These are phyloP conservation scores for Nymphalis urticae DNA, from an alignment of 2,888 invertebrate species.

Conservation along the genomic window DNA sequence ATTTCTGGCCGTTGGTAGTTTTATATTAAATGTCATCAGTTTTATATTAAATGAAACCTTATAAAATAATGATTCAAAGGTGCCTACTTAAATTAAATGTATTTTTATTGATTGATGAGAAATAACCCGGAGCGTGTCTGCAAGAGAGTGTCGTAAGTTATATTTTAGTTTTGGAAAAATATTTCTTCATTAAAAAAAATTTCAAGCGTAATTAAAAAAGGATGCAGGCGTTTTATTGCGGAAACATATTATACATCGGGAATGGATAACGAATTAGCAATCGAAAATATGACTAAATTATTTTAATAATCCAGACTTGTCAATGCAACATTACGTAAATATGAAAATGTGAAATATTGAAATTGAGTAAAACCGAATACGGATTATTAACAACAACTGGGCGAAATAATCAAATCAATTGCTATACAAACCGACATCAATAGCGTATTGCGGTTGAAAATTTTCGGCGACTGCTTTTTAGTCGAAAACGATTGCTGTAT, in stretches of 20 bases:
- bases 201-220: no score
- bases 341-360: conserved; percentile 30
- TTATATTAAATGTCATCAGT: not conserved
- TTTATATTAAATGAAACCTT: not conserved
- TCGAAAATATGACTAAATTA: conserved; percentile 5
- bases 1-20: not conserved
- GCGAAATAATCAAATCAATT: conserved; percentile 31
- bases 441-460: conserved; percentile 11
- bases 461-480: conserved; percentile 15
- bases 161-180: no score
- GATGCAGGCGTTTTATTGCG: no score
- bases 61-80: no score
- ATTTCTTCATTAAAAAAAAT: no score
- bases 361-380: conserved; percentile 32
- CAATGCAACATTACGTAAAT: conserved; percentile 16
- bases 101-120: no score
- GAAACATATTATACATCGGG: no score
- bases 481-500: conserved; percentile 2
- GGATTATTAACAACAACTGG: conserved; percentile 31
- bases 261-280: not conserved
- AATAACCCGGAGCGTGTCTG: no score
- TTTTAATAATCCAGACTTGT: not conserved
- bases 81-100: no score
- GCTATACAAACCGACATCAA: conserved; percentile 16
- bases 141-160: no score